These are phyloP conservation scores for Monopis laevigella DNA, from an alignment of 2,888 invertebrate genomes.

Conservation along the genomic window DNA sequence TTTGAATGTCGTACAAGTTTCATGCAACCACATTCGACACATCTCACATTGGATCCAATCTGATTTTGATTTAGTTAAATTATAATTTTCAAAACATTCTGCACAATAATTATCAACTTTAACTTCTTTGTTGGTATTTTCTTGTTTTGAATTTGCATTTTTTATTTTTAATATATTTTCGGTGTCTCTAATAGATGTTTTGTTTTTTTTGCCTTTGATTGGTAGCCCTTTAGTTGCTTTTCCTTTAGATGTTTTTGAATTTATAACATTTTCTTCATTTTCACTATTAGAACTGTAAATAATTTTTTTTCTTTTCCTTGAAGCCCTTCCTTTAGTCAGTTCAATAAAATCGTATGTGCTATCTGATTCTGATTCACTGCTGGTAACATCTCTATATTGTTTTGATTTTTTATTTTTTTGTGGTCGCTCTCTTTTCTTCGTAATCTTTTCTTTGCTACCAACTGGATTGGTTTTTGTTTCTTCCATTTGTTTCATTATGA, in stretches of 20 bases:
- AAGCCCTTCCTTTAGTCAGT: too few relatives aligned
- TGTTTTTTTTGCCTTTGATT: constrained; percentile 15
- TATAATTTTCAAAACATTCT: constrained; percentile 21
- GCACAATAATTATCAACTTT: constrained; percentile 17
- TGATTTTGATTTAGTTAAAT: constrained; percentile 20
- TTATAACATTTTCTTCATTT: constrained; percentile 18
- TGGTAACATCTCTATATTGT: too few relatives aligned
- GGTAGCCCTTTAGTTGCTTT: constrained; percentile 17
- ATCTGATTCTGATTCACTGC: too few relatives aligned
- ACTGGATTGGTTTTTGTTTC: too few relatives aligned
- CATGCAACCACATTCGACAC: constrained; percentile 18
- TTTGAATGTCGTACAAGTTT: constrained; percentile 16
- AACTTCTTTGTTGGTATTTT: constrained; percentile 16
- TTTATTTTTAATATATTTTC: constrained; percentile 19
- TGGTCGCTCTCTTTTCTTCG: too few relatives aligned
- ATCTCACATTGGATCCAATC: constrained; percentile 18
- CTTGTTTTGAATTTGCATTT: constrained; percentile 18
- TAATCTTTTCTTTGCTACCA: too few relatives aligned
- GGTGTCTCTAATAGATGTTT: constrained; percentile 18
- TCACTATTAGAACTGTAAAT: background rate
- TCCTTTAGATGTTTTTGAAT: constrained; percentile 16
- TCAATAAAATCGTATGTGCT: too few relatives aligned
- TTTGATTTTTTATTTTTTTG: too few relatives aligned
- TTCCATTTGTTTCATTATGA: too few relatives aligned
- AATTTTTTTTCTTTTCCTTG: too few relatives aligned